Conservation (phyloP, 2,113 vertebrate species). For the Phylloscopus trochiloides region DNA sequence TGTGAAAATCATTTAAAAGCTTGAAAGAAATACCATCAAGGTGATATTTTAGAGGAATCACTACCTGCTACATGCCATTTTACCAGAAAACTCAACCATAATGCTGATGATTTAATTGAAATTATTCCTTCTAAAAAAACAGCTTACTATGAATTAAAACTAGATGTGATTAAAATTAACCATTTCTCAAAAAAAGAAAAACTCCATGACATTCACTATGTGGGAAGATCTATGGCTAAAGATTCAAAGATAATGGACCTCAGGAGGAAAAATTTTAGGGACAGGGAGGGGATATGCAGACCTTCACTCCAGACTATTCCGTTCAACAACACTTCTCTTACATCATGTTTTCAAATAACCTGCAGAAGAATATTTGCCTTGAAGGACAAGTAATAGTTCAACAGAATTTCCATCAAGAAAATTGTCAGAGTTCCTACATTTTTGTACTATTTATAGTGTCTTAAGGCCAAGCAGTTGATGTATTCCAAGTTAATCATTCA, state of each 20-base stretch:
- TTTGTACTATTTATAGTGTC: background rate
- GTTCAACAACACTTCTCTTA: background rate
- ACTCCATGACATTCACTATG: background rate
- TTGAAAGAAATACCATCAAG: background rate
- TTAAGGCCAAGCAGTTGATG: background rate
- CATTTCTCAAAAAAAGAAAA: background rate
- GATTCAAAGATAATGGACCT: background rate
- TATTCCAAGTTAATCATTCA: background rate
- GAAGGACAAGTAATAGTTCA: background rate
- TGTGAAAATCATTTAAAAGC: background rate
- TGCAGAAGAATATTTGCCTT: background rate
- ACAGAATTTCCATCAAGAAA: background rate
- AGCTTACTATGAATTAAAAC: background rate
- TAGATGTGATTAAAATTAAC: background rate
- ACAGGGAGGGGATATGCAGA: background rate
- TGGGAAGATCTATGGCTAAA: background rate
- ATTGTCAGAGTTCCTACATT: accelerated
- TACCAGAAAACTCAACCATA: background rate
- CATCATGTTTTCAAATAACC: background rate
- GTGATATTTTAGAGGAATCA: background rate
- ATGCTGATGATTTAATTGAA: background rate
- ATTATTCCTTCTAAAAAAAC: background rate
- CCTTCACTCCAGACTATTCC: background rate
- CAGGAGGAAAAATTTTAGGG: background rate
- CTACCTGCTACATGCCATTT: background rate